phyloP scores from a whole-genome alignment of 2,797 vertebrate species.

The Mastacembelus armatus region DNA sequence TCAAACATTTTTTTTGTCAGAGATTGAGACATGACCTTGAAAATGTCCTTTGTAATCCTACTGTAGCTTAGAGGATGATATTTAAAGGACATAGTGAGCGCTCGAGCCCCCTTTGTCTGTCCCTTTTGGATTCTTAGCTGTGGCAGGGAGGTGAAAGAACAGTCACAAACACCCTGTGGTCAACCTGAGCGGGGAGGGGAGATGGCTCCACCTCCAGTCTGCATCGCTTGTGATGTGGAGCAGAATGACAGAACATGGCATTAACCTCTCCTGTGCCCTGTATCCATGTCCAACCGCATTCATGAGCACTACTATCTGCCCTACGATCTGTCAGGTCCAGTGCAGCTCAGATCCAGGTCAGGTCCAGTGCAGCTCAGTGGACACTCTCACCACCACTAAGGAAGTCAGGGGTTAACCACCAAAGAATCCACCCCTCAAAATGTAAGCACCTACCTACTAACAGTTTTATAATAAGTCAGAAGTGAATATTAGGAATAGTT shows the following conservation, averaged over 20 bases:
- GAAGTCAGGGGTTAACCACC: background rate
- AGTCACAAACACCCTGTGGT: conserved; percentile 27
- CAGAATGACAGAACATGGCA: conserved; percentile 47
- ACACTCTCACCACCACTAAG: background rate
- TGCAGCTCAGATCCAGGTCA: conserved; percentile 14
- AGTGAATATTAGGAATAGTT: no score
- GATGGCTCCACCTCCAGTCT: conserved; percentile 12
- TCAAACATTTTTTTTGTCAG: conserved; percentile 3
- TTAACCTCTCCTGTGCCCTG: conserved; percentile 35
- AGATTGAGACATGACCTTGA: conserved; percentile 51
- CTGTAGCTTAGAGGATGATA: conserved; percentile 43
- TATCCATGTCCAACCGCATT: conserved; percentile 17
- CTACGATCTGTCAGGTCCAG: conserved; percentile 8
- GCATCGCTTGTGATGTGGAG: conserved; percentile 26
- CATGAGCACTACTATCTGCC: conserved; percentile 3
- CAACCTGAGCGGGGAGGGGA: conserved; percentile 9
- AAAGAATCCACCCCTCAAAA: no score
- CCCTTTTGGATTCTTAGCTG: conserved; percentile 17
- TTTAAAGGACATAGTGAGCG: conserved; percentile 39
- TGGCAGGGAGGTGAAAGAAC: conserved; percentile 42
- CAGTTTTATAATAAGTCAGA: no score
- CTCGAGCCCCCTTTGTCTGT: no score
- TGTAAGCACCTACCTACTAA: no score
- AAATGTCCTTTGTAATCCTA: conserved; percentile 56
- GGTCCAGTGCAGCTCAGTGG: conserved; percentile 12